Percentiles rank a stretch among this genome's conserved stretches.
These are phyloP conservation scores for Todus mexicanus DNA, from an alignment of 2,797 vertebrate species.

Conservation along the genomic window DNA sequence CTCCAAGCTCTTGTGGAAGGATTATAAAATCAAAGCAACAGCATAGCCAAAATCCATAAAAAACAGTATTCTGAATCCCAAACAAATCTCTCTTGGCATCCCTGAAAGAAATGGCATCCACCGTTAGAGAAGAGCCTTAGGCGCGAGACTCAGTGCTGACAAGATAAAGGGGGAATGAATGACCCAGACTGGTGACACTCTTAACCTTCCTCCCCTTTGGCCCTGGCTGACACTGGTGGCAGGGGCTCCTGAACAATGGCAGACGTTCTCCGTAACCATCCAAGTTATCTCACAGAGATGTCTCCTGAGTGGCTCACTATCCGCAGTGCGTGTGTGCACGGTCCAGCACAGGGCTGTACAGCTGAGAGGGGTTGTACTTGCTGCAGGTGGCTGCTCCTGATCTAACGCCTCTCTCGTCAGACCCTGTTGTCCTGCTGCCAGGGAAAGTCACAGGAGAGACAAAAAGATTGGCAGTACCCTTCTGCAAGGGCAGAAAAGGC, in stretches of 20 bases:
- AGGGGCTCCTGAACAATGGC: neutral
- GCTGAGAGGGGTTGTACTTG: accelerated
- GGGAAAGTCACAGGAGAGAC: neutral
- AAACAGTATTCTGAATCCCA: neutral
- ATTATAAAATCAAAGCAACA: neutral
- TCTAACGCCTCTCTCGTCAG: neutral
- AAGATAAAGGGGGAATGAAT: neutral
- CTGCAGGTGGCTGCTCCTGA: neutral
- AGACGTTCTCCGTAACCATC: accelerated
- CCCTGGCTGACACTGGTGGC: neutral
- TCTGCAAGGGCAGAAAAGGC: neutral
- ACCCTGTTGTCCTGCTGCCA: neutral
- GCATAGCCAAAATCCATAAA: neutral
- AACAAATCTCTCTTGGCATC: neutral
- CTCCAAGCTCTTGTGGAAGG: neutral
- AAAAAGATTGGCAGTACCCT: neutral
- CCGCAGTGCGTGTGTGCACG: accelerated
- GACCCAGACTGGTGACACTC: neutral
- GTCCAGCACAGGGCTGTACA: neutral
- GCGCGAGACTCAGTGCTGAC: accelerated
- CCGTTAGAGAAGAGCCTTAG: neutral
- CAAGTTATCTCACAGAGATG: neutral
- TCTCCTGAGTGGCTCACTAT: neutral
- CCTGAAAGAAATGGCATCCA: neutral
- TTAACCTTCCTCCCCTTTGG: neutral